phyloP scores from a whole-genome alignment of 2,888 invertebrate genomes.

The Drosophila melanocephala region DNA sequence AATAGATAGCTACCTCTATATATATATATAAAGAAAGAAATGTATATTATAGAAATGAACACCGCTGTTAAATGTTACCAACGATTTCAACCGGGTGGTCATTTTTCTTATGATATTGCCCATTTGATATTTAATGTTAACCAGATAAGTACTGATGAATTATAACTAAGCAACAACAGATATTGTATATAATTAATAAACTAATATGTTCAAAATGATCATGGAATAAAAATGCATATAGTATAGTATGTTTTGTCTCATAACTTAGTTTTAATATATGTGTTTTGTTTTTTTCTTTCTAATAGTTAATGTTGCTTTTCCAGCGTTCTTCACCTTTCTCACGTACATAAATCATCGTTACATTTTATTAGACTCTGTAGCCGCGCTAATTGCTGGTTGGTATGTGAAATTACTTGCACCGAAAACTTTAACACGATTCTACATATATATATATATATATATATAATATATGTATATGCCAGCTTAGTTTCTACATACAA shows the following conservation, averaged over 20 bases:
- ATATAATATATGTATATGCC: conserved; percentile 32
- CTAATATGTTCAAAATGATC: conserved; percentile 21
- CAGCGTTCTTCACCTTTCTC: conserved; percentile 39
- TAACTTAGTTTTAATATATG: conserved; percentile 74
- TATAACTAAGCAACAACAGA: conserved; percentile 16
- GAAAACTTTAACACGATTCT: conserved; percentile 61
- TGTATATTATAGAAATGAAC: conserved; percentile 21
- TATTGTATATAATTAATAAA: conserved; percentile 30
- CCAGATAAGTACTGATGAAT: conserved; percentile 47
- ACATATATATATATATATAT: conserved; percentile 22
- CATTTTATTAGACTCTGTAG: conserved; percentile 71
- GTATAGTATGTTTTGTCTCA: conserved; percentile 50
- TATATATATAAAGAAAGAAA: neutral
- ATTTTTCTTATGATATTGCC: conserved; percentile 36
- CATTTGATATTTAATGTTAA: conserved; percentile 64
- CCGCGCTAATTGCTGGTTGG: conserved; percentile 55
- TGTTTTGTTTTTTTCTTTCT: conserved; percentile 45
- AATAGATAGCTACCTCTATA: conserved; percentile 24
- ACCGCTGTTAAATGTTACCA: conserved; percentile 67
- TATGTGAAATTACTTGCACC: conserved; percentile 57
- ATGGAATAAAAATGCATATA: conserved; percentile 55
- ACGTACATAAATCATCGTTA: conserved; percentile 45
- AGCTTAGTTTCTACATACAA: conserved; percentile 55
- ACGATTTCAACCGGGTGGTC: conserved; percentile 49
- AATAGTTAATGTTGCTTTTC: conserved; percentile 72